Conservation (phyloP, 2,888 invertebrate species). For the Ectemnius continuus region DNA sequence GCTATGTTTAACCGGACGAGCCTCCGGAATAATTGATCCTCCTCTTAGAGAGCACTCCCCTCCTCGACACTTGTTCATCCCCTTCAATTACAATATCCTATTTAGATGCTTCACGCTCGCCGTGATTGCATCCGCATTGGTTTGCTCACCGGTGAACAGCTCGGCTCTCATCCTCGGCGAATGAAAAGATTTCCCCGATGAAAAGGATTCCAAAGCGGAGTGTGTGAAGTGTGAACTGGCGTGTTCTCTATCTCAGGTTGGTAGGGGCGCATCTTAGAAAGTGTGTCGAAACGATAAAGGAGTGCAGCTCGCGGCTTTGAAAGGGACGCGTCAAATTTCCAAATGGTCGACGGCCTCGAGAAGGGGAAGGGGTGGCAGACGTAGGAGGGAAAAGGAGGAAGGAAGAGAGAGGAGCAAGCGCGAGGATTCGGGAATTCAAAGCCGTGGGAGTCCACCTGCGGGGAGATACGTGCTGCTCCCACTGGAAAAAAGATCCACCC, state of each 20-base stretch:
- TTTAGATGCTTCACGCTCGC: no score
- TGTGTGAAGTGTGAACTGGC: no score
- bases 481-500: constrained; percentile 39
- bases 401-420: constrained; percentile 17
- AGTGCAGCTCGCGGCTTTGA: constrained; percentile 51
- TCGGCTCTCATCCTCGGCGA: not conserved
- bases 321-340: constrained; percentile 65
- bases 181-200: not conserved
- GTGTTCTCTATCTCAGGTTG: not conserved
- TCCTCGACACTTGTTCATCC: no score
- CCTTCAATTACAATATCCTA: no score
- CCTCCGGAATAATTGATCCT: not conserved
- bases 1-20: not conserved
- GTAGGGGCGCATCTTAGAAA: constrained; percentile 43
- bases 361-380: no score
- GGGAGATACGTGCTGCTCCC: constrained; percentile 20
- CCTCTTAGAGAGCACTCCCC: not conserved
- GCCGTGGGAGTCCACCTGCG: constrained; percentile 63
- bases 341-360: constrained; percentile 21
- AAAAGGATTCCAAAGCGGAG: not conserved
- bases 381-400: no score
- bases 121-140: no score
- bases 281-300: constrained; percentile 72
- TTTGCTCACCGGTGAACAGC: no score
- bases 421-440: constrained; percentile 50